Evolutionary conservation across 2,888 invertebrate genomes (phyloP), one percentile per base, ranked within the genome.

Genomic region (Corbicula japonica): DNA sequence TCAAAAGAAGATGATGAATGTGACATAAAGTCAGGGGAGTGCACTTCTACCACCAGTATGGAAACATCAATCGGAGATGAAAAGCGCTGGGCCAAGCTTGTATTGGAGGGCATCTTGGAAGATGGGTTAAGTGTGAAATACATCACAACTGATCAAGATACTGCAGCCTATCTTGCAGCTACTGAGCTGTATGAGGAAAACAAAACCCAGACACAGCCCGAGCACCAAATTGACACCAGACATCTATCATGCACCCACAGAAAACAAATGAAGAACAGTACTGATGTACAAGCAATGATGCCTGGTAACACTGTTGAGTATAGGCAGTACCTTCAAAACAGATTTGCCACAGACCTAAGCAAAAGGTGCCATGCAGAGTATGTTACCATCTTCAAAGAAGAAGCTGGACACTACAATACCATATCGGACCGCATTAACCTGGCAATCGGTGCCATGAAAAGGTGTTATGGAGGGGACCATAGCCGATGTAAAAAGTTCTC

Each of bases 11-110:
- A 65, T n/a, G 65, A 35, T 4, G 30, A 23, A 23, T 65, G 65
- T 26, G 65, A 65, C 28, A 23, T 65, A 15, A 50, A 50, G 32
- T 32, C 35, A 21, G 52, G 52, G 12, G 12, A 6, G 3, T 65
- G 65, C 52, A 23, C 65, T 6, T 50, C 65, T 15, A 65, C 65
- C 12, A 52, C 52, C 34, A 35, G 65, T 26, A 65, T 65, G 50
- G 65, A 65, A 35, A 65, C 65, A 8, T 50, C 32, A 10, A 62
- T 62, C 41, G 44, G 44, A 3, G 52, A 65, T 52, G 65, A 65
- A 26, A 5, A 41, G 10, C 23, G n/a, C 23, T 65, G 65, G 50
- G 3, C 52, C 10, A 12, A 4, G 4, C 23, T 28, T 30, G 23
- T 23, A 23, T 28, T 50, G 3, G 15, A 3, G 8, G 50, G 23